Percentiles rank a stretch among this genome's conserved stretches.
Conservation (phyloP, 2,888 invertebrate species). For the Drosophila merina region DNA sequence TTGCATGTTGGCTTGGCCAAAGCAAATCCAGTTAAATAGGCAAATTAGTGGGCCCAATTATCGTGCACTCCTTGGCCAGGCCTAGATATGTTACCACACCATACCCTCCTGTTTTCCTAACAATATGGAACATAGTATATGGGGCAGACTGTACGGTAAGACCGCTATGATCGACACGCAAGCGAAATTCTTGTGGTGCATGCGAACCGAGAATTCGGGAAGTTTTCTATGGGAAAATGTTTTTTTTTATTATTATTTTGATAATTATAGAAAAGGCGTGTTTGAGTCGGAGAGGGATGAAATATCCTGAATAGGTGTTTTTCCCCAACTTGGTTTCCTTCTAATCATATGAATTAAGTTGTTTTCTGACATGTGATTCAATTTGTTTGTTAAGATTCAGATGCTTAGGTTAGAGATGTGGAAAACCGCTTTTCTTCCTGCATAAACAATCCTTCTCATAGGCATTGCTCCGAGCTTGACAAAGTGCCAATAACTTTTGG, state of each 20-base stretch:
- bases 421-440: neutral
- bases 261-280: conserved; percentile 10
- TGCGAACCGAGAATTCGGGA: conserved; percentile 23
- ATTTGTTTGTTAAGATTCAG: too few relatives aligned
- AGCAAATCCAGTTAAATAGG: conserved; percentile 72
- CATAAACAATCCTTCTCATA: conserved; percentile 28
- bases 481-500: conserved; percentile 77
- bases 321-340: neutral
- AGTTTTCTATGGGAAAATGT: conserved; percentile 31
- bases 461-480: conserved; percentile 58
- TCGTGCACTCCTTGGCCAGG: conserved; percentile 46
- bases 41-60: conserved; percentile 73
- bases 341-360: neutral
- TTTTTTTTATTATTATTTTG: neutral
- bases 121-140: conserved; percentile 28
- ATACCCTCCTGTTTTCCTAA: neutral
- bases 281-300: neutral
- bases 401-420: neutral
- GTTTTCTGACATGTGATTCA: neutral
- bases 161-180: conserved; percentile 22
- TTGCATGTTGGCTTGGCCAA: conserved; percentile 60
- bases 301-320: neutral
- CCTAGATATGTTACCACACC: conserved; percentile 44
- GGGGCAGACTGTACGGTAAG: conserved; percentile 34
- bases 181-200: conserved; percentile 33